Percentiles rank a stretch among this genome's conserved stretches.
phyloP scores from a whole-genome alignment of 1,140 invertebrate genomes.

The Cepaea nemoralis region DNA sequence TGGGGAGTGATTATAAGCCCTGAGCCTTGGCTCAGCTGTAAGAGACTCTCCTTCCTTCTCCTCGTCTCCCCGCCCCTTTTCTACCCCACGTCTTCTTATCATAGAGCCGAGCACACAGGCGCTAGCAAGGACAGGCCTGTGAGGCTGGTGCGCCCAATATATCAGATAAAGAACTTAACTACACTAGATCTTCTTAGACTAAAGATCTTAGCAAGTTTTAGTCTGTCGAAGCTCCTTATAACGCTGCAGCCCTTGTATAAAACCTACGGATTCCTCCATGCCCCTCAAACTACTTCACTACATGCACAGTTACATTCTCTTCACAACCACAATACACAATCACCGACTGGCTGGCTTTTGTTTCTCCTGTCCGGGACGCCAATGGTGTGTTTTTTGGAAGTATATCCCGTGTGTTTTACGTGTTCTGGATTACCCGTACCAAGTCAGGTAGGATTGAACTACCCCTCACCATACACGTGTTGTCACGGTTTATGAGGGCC shows the following conservation, averaged over 20 bases:
- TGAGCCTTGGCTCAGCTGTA: not conserved
- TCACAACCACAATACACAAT: no score
- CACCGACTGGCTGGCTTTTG: no score
- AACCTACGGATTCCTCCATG: not conserved
- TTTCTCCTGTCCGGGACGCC: no score
- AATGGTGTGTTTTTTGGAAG: no score
- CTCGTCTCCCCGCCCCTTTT: not conserved
- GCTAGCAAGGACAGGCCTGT: not conserved
- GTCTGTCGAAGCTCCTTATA: slow-evolving; percentile 43
- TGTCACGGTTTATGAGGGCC: no score
- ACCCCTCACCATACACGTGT: no score
- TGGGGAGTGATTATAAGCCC: not conserved
- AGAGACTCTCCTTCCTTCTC: not conserved
- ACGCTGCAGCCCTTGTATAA: slow-evolving; percentile 29
- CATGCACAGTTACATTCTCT: no score
- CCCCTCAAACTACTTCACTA: not conserved
- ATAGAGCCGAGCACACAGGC: not conserved
- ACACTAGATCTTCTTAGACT: slow-evolving; percentile 46
- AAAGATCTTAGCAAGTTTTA: slow-evolving; percentile 49
- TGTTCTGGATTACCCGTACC: no score
- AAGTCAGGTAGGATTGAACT: no score
- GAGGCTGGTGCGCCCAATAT: slow-evolving; percentile 1
- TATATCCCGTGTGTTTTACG: no score
- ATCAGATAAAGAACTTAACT: slow-evolving; percentile 49
- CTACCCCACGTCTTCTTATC: not conserved